Conservation (phyloP, 2,888 invertebrate species). For the Willowsia nigromaculata region DNA sequence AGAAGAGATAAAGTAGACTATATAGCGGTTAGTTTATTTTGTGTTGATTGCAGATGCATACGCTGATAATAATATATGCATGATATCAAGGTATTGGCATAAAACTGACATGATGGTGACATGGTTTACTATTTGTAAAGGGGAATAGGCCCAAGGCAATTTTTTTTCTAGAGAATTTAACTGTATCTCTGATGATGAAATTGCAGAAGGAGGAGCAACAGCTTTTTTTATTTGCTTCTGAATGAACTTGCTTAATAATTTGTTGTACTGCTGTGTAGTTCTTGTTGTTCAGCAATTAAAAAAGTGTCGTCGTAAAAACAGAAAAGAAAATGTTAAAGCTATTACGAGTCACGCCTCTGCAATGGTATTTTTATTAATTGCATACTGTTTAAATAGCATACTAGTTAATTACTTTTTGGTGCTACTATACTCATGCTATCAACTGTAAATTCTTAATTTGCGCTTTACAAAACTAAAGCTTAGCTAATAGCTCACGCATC, state of each 20-base stretch:
- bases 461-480: too few species aligned
- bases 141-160: neutral
- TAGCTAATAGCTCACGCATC: too few species aligned
- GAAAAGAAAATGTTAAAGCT: neutral
- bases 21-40: too few species aligned
- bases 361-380: too few species aligned
- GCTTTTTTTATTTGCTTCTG: neutral
- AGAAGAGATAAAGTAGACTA: too few species aligned
- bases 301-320: neutral
- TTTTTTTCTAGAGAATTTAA: neutral
- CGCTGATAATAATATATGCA: too few species aligned
- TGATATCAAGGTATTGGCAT: too few species aligned
- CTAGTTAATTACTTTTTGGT: too few species aligned
- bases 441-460: too few species aligned
- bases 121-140: neutral
- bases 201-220: neutral
- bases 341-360: neutral
- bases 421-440: too few species aligned
- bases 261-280: neutral
- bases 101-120: neutral
- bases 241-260: neutral
- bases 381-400: too few species aligned
- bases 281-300: neutral
- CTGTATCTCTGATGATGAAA: neutral
- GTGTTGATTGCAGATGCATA: too few species aligned